Base-by-base conservation (phyloP, 2,797 vertebrate species). In the Microchirus variegatus region DNA sequence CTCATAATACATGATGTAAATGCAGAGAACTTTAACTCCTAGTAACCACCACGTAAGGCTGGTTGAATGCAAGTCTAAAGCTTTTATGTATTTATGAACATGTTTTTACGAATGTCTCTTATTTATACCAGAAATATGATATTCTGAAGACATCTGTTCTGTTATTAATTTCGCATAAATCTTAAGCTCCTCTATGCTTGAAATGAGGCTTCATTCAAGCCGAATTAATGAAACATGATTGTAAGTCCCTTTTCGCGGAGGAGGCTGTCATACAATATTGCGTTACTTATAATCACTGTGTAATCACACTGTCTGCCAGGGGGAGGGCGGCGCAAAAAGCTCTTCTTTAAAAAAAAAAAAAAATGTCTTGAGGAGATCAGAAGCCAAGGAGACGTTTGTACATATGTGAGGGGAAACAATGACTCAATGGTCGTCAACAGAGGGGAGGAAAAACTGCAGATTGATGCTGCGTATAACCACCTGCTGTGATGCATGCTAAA, bases 141-240 rank as follows among this genome's bases (percentile, higher is more conserved):
- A 95, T 95, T 95, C 92, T 93, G 92, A 95, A 95, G 95, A 96
- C 95, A 97, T 97, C 95, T 98, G 95, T 95, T 96, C 95, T 91
- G 94, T 95, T 95, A 97, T 97, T 96, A 97, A 96, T 95, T 97
- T 97, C 94, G 96, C 95, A 97, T 97, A 96, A 94, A 95, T 96
- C 95, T 95, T 97, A 96, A 97, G 95, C 94, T 96, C 94, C 93
- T 95, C 91, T 93, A 94, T 95, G 94, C 94, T 94, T 95, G 93
- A 96, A 96, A 96, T 94, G 94, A 95, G 94, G 96, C 94, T 95
- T 96, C 95, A 94, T 94, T 96, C 94, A 94, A 95, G 94, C 95
- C 84, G 95, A 97, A 96, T 97, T 96, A 97, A 98, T 96, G 95
- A 96, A 97, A 97, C 96, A 97, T 95, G 96, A 97, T 95, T 93